These are phyloP conservation scores for Ammodytes marinus DNA, from an alignment of 2,113 vertebrate species.

Conservation along the genomic window DNA sequence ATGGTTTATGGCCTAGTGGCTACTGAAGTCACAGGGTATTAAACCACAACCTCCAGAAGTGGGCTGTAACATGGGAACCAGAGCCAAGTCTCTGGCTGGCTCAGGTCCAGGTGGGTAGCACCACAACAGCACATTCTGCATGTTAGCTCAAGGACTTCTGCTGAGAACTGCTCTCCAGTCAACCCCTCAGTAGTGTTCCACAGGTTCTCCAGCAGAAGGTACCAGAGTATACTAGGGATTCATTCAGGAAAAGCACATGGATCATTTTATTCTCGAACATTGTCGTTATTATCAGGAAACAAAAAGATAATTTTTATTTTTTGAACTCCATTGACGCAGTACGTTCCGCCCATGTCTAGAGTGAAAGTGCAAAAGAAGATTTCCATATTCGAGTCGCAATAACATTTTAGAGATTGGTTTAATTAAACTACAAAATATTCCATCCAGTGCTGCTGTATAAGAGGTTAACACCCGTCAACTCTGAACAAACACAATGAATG, in stretches of 20 bases:
- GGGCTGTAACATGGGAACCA: slow-evolving; percentile 38
- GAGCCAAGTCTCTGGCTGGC: slow-evolving; percentile 66
- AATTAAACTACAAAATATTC: neutral
- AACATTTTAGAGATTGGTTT: neutral
- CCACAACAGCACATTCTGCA: slow-evolving; percentile 74
- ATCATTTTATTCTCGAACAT: no score
- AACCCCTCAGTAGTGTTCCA: slow-evolving; percentile 57
- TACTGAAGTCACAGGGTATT: slow-evolving; percentile 67
- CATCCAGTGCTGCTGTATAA: neutral
- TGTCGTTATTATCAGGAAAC: neutral
- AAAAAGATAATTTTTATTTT: neutral
- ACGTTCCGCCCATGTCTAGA: no score
- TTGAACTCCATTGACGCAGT: no score
- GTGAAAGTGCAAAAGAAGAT: neutral
- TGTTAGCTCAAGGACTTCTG: slow-evolving; percentile 60
- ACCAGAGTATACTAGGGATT: no score
- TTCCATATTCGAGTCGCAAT: neutral
- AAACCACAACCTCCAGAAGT: slow-evolving; percentile 78
- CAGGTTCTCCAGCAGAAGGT: slow-evolving; percentile 54
- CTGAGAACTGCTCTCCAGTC: slow-evolving; percentile 66
- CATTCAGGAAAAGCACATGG: no score
- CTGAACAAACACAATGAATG: slow-evolving; percentile 2
- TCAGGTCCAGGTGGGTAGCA: slow-evolving; percentile 73
- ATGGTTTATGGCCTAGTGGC: slow-evolving; percentile 65
- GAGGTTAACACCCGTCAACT: neutral